Evolutionary conservation across 2,888 invertebrate genomes (phyloP).

Genomic region (Netelia fuscicornis): DNA sequence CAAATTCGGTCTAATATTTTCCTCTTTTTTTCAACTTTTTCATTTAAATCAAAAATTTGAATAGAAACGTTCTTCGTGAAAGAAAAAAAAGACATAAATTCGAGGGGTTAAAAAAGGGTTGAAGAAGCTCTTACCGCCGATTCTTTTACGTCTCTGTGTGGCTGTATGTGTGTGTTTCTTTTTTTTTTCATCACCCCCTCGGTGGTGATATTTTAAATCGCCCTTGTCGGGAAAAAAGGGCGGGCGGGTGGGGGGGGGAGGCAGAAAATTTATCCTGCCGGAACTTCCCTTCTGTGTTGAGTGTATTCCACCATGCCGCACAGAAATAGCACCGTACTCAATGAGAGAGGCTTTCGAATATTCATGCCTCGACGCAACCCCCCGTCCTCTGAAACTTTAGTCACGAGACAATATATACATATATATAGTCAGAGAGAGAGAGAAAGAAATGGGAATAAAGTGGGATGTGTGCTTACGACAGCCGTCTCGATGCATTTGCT

Average conservation of each 20-base stretch:
- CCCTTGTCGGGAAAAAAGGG: conserved; percentile 10
- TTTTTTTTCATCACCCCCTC: neutral
- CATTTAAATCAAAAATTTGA: too few relatives aligned
- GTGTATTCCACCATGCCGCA: neutral
- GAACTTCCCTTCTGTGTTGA: neutral
- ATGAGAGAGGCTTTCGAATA: conserved; percentile 30
- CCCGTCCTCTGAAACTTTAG: conserved; percentile 14
- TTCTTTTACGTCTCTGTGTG: neutral
- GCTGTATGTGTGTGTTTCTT: neutral
- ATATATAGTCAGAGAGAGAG: neutral
- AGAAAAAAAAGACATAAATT: neutral
- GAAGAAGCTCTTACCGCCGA: neutral
- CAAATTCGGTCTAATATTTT: too few relatives aligned
- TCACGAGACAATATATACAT: neutral
- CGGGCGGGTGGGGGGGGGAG: neutral
- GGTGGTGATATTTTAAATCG: neutral
- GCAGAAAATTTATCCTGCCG: conserved; percentile 8
- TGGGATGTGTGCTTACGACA: conserved; percentile 24
- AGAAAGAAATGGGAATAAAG: conserved; percentile 50
- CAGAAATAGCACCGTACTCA: conserved; percentile 47
- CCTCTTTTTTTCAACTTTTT: too few relatives aligned
- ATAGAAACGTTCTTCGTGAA: too few relatives aligned
- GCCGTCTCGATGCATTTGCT: conserved; percentile 56
- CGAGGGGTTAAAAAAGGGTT: neutral
- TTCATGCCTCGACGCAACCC: conserved; percentile 34